Evolutionary conservation across 2,888 invertebrate species (phyloP).

Genomic region (Eulithis prunata): DNA sequence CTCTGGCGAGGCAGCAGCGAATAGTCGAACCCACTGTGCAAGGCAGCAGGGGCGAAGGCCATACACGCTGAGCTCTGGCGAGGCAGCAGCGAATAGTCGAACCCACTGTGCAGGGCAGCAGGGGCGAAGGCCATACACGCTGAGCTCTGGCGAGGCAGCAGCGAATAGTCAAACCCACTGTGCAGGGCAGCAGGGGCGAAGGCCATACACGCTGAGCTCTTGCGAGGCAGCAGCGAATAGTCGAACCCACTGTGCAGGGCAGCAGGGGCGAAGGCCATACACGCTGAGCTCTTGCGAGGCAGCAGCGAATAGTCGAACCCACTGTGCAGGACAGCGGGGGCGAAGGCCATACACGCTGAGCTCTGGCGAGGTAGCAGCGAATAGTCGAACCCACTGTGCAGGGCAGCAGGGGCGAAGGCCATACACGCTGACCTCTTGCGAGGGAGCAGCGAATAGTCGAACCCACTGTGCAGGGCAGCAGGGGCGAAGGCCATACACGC

Average conservation of each 20-base stretch:
- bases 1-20: slow-evolving; percentile 23
- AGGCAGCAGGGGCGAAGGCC: slow-evolving; percentile 3
- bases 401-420: slow-evolving; percentile 15
- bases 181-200: slow-evolving; percentile 19
- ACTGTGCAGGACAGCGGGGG: slow-evolving; percentile 14
- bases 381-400: slow-evolving; percentile 10
- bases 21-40: not conserved
- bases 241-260: slow-evolving; percentile 2
- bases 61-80: slow-evolving; percentile 12
- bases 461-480: slow-evolving; percentile 14
- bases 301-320: slow-evolving; percentile 14
- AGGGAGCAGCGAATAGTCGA: slow-evolving; percentile 15
- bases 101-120: not conserved
- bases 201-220: slow-evolving; percentile 19
- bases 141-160: slow-evolving; percentile 17
- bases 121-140: not conserved
- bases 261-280: not conserved
- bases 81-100: slow-evolving; percentile 10
- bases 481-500: slow-evolving; percentile 12
- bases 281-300: slow-evolving; percentile 21
- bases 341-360: slow-evolving; percentile 13
- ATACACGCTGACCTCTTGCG: slow-evolving; percentile 20
- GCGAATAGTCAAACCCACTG: not conserved
- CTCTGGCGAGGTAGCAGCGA: slow-evolving; percentile 28
- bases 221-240: slow-evolving; percentile 26